Evolutionary conservation across 1,140 invertebrate species (phyloP), one percentile per base, ranked within the genome.

Genomic region (Ruditapes philippinarum): DNA sequence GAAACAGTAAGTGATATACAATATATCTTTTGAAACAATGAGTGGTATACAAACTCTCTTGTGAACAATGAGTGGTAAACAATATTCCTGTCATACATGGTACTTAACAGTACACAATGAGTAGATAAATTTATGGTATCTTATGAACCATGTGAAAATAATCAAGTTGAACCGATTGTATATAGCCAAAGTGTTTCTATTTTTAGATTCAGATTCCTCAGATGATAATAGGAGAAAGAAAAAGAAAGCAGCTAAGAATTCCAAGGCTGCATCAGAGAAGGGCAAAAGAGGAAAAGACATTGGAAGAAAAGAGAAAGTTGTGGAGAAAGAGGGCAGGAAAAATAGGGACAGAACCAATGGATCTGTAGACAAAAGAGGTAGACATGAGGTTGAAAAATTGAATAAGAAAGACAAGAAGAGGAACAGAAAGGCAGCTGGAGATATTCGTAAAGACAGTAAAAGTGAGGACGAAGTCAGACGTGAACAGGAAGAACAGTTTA

Each of bases 201-300:
- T 74, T 74, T 54, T 38, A 86, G 84, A 78, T 0, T 89, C 87
- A 42, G 79, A 82, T 7, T 89, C 79, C 19, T 54, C 79, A 31
- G 86, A 88, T 36, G 87, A 89, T 45, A 49, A 89, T 22, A 88
- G 78, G 3, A 82, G 28, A 57, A 33, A 36, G 60, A 88, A 79
- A 51, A 87, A 82, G 70, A 87, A 57, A n/a, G 68, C 19, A 28
- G 38, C 73, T 51, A 85, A 62, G 76, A 85, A 68, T 80, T 57
- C 33, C 12, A 78, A 62, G 38, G n/a, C 36, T 60, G 7, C 57
- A 19, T 14, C 9, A 31, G 45, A 85, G 33, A 90, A 73, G 36
- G 65, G 70, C 28, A 84, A 84, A 73, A 86, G 38, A 73, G 51
- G 17, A 17, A 65, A 79, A 80, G 62, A 85, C 14, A 49, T 60